Evolutionary conservation across 2,888 invertebrate genomes (phyloP), one percentile per base, ranked within the genome.

Genomic region (Tipula helvola): DNA sequence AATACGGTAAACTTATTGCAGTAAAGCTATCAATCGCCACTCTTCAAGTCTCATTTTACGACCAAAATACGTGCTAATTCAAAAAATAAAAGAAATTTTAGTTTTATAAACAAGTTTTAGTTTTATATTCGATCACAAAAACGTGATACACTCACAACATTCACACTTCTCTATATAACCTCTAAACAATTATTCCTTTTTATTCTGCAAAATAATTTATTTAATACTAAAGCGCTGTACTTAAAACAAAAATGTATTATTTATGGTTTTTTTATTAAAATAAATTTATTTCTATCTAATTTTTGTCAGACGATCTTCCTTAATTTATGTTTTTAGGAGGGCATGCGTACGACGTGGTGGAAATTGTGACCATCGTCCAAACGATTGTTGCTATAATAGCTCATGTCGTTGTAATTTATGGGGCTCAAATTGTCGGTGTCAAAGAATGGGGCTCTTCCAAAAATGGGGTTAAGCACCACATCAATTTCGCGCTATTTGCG

Each of bases 391-490:
- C 93, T 95, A 95, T 92, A 96, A 95, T 89, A 95, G 96, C 88
- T 95, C 96, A 88, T 97, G 97, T 92, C 94, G 97, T 88, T 97
- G 97, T 93, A 97, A 97, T 92, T 93, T 97, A 86, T 97, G 96
- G 96, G 96, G 97, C 87, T 95, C 96, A 90, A 97, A 97, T 93
- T 97, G 97, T 92, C 94, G 95, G 90, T 97, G 97, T 92, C 96
- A 97, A 92, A 94, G 97, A 89, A 95, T 96, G 94, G 96, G 97
- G 88, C 94, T 97, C 90, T 97, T 97, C 94, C 96, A 96, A 91
- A 96, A 96, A 92, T 96, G 96, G 95, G 96, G 96, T 91, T 95
- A 94, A 93, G 18, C 18, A 44, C 12, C 18, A 44, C 18, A 42
- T 13, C 2, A 39, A 84, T 5, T 41, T 39, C 10, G 71, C 71